These are phyloP conservation scores for Orchestia grillus DNA, from an alignment of 1,140 invertebrate genomes.

Conservation along the genomic window DNA sequence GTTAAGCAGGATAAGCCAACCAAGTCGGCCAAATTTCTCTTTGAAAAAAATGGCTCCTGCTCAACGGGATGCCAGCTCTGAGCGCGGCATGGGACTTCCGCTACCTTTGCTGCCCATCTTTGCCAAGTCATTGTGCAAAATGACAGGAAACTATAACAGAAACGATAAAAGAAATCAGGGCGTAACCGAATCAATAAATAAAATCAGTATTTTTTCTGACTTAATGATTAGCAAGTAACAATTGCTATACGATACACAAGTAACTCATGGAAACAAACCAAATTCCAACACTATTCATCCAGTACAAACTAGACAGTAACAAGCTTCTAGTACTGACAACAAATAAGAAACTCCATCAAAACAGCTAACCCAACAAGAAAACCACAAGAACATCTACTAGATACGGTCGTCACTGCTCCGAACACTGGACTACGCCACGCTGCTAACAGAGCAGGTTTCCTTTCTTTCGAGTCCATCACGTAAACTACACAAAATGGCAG, in stretches of 20 bases:
- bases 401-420: conserved; percentile 7
- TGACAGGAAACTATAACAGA: conserved; percentile 16
- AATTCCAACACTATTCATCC: conserved; percentile 52
- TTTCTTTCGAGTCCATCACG: conserved; percentile 43
- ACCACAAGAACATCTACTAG: conserved; percentile 36
- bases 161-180: neutral
- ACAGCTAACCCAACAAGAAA: conserved; percentile 54
- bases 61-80: neutral
- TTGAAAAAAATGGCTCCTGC: neutral
- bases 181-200: conserved; percentile 24
- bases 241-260: conserved; percentile 49
- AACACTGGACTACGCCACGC: neutral
- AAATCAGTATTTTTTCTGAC: neutral
- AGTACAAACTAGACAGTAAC: conserved; percentile 55
- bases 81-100: neutral
- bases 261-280: conserved; percentile 55
- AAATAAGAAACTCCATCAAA: conserved; percentile 56
- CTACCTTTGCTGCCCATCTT: neutral
- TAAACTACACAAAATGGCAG: conserved; percentile 54
- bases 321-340: conserved; percentile 49
- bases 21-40: neutral
- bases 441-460: neutral
- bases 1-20: neutral
- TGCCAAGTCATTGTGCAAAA: neutral
- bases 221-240: conserved; percentile 45